These are phyloP conservation scores for Pelagia noctiluca DNA, from an alignment of 30 jellyfish, hydroid and myxozoan species.

Conservation along the genomic window DNA sequence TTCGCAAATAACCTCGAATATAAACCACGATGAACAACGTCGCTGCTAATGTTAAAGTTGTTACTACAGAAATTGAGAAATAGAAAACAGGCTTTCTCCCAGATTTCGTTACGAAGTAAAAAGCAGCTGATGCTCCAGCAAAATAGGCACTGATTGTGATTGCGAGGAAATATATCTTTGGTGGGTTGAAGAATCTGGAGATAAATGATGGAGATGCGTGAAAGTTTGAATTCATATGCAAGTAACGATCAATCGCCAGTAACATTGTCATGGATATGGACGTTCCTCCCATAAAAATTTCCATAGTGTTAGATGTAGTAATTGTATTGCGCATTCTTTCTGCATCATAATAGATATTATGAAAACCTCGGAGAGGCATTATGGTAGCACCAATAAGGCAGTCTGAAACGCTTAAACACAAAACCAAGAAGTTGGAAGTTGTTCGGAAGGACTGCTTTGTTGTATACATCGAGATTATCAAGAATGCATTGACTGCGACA, in stretches of 20 bases:
- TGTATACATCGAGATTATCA: conserved; percentile 9
- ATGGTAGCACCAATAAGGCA: not conserved
- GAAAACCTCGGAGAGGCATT: not conserved
- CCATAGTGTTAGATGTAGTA: not conserved
- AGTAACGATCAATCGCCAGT: not conserved
- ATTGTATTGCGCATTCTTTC: not conserved
- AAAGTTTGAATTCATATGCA: not conserved
- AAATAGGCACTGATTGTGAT: too few relatives aligned
- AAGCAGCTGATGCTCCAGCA: too few relatives aligned
- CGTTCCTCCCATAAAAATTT: not conserved
- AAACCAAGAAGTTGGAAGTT: conserved; percentile 16
- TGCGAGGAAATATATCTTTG: too few relatives aligned
- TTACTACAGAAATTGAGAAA: too few relatives aligned
- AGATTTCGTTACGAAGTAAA: too few relatives aligned
- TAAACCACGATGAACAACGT: conserved; percentile 18
- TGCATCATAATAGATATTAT: not conserved
- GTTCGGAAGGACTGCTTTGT: conserved; percentile 15
- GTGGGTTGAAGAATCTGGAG: not conserved
- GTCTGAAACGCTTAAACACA: conserved; percentile 14
- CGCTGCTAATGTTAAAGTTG: too few relatives aligned
- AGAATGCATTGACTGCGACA: not conserved
- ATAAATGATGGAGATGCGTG: not conserved
- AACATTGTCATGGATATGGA: not conserved
- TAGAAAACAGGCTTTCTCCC: too few relatives aligned
- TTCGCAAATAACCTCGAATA: not conserved